phyloP scores from a whole-genome alignment of 2,797 vertebrate genomes.

The Parauchenoglanis punctatus region DNA sequence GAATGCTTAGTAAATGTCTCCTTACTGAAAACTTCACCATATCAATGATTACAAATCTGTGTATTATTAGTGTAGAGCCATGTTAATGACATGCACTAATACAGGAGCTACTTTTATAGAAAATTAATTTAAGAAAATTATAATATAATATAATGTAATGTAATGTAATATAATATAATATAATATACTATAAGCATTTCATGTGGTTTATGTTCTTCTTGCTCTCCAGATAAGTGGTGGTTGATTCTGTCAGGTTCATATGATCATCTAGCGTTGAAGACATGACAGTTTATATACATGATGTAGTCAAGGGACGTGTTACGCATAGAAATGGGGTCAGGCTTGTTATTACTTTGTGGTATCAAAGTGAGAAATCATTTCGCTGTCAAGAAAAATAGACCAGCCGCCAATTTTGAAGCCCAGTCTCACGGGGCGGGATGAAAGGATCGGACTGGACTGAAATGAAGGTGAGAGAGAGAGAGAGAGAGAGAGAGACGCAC shows the following conservation, averaged over 20 bases:
- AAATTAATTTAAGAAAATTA: neutral
- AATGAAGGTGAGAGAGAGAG: neutral
- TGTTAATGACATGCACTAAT: neutral
- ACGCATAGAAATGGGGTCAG: neutral
- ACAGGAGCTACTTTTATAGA: no score
- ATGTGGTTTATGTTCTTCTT: neutral
- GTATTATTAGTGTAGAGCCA: neutral
- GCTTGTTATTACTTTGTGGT: constrained; percentile 20
- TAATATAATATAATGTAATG: no score
- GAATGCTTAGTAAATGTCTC: neutral
- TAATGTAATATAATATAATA: no score
- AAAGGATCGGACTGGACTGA: neutral
- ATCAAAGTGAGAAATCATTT: constrained; percentile 16
- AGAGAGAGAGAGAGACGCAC: neutral
- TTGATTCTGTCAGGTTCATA: constrained; percentile 6
- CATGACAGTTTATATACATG: neutral
- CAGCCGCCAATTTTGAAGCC: neutral
- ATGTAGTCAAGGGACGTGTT: neutral
- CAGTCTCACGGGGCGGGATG: neutral
- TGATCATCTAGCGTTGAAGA: neutral
- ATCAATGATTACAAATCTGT: neutral
- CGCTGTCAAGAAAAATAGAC: constrained; percentile 25
- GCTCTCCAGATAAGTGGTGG: constrained; percentile 19
- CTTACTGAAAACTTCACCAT: neutral
- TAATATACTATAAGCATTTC: neutral